Evolutionary conservation across 2,888 invertebrate species (phyloP), one percentile per base, ranked within the genome.

Genomic region (Syrphus vitripennis): DNA sequence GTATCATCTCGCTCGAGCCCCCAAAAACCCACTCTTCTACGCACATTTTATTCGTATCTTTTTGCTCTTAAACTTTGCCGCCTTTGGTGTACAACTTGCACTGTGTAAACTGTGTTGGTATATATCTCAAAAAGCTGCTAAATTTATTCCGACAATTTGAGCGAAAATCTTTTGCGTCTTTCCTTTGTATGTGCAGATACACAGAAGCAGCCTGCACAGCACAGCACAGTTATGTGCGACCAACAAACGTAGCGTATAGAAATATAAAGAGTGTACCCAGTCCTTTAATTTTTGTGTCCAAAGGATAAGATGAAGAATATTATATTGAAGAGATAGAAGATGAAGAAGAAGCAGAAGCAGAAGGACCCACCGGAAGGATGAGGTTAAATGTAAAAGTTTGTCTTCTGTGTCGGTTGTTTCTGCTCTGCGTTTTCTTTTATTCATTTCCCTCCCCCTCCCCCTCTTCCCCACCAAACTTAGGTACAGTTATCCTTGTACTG

Each of bases 381-480:
- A 86, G 86, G 86, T 86, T 82, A 86, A 86, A 86, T 86, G 86
- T 86, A 86, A 86, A 86, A 86, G 86, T 86, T 86, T 86, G 86
- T 81, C 82, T 86, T 86, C 77, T 50, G 77, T 81, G 72, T 67
- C 72, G 53, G 31, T 69, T 76, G 69, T 57, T 81, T 21, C 34
- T 19, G 65, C 57, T 79, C 53, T 57, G 42, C 65, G 79, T 79
- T 67, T 76, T 81, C 76, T 82, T 82, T 82, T 78, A 82, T 65
- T 78, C 81, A 63, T 77, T 40, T 72, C 45, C 12, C 7, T 6
- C 29, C n/a, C 9, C 9, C 14, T 19, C 29, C 3, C 19, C 34
- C 12, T 19, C 10, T 4, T 6, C n/a, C 12, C 21, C 19, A 10
- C 1, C 29, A 0, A 21, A 2, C 14, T n/a, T 4, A 40, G 4